A percentile compares a stretch with the other conserved stretches of the same genome.
Evolutionary conservation across 2,113 vertebrate species (phyloP).

Genomic region (Esox niger): DNA sequence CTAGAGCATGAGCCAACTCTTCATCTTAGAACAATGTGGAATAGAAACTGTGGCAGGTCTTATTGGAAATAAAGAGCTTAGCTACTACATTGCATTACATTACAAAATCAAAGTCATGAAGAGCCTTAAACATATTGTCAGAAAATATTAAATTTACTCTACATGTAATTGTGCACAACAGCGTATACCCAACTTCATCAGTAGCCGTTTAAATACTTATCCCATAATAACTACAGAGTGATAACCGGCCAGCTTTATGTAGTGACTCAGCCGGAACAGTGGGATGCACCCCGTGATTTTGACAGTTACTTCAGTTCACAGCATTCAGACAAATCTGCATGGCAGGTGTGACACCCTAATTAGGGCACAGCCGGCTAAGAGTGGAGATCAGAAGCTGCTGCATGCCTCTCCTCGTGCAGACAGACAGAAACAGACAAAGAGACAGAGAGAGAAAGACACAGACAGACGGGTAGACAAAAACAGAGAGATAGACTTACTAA

Average conservation of each 20-base stretch:
- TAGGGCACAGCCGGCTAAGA: conserved; percentile 33
- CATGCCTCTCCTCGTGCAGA: conserved; percentile 44
- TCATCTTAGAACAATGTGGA: conserved; percentile 34
- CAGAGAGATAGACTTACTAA: conserved; percentile 31
- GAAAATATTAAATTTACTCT: neutral
- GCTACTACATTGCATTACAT: conserved; percentile 32
- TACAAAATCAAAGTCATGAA: conserved; percentile 55
- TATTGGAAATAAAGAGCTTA: conserved; percentile 40
- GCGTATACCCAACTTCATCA: no score
- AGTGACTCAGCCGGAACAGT: conserved; percentile 8
- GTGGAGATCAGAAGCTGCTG: conserved; percentile 41
- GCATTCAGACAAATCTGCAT: conserved; percentile 55
- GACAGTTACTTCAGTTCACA: conserved; percentile 45
- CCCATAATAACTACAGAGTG: neutral
- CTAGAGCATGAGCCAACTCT: conserved; percentile 41
- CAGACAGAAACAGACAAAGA: no score
- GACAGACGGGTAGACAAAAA: no score
- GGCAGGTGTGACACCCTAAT: conserved; percentile 55
- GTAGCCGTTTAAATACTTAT: neutral
- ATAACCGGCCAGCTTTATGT: neutral
- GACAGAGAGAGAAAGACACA: no score
- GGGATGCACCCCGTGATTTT: conserved; percentile 41
- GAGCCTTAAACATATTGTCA: conserved; percentile 34
- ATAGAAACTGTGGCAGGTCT: conserved; percentile 43
- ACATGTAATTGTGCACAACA: no score